A percentile compares a stretch with the other conserved stretches of the same genome.
Conservation (phyloP, 35 echinoderm and acorn worm species). For the Strongylocentrotus purpuratus region DNA sequence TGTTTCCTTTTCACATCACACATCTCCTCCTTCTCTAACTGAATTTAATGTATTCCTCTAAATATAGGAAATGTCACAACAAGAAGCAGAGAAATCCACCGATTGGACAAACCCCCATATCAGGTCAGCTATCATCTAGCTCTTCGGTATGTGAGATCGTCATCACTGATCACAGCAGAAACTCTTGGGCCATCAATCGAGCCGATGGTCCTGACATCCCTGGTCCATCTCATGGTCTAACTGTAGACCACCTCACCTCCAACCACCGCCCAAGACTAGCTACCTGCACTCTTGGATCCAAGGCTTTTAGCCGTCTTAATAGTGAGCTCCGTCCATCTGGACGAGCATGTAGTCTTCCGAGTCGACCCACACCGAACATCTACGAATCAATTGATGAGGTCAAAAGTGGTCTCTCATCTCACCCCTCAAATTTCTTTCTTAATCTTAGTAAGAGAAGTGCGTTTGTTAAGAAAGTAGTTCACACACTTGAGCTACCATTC, state of each 20-base stretch:
- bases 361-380: constrained; percentile 45
- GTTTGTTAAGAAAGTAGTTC: constrained; percentile 28
- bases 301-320: neutral
- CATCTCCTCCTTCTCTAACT: no score
- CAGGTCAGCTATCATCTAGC: neutral
- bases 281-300: constrained; percentile 8
- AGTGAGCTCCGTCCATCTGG: constrained; percentile 50
- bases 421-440: constrained; percentile 35
- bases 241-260: neutral
- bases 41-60: neutral
- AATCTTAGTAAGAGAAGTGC: constrained; percentile 18
- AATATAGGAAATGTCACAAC: constrained; percentile 14
- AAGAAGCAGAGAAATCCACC: neutral
- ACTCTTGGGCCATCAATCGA: constrained; percentile 22
- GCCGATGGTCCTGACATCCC: neutral
- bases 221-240: neutral
- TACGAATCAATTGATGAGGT: constrained; percentile 75
- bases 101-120: neutral
- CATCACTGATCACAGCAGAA: constrained; percentile 22
- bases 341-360: constrained; percentile 56
- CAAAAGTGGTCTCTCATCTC: constrained; percentile 29
- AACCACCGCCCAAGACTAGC: constrained; percentile 26
- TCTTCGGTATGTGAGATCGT: constrained; percentile 34
- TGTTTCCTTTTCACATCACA: no score
- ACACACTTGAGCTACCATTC: constrained; percentile 7